These are phyloP conservation scores for Bombus confusus DNA, from an alignment of 1,140 invertebrate species.

Conservation along the genomic window DNA sequence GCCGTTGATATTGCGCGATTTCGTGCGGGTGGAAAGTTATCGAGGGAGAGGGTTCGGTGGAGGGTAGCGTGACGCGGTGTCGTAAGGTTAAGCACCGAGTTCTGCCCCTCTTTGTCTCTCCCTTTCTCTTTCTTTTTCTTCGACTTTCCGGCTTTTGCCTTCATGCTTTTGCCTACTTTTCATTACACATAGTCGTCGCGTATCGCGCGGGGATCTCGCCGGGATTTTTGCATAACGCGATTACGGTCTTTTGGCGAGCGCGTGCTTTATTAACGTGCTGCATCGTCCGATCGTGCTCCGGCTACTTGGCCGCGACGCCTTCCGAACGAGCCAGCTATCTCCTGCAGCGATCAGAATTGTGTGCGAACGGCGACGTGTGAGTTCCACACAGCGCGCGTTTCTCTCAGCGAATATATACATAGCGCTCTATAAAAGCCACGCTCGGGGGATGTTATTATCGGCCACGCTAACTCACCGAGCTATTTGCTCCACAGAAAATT, in stretches of 20 bases:
- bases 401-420: background rate
- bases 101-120: slow-evolving; percentile 6
- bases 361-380: slow-evolving; percentile 31
- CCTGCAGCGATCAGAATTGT: slow-evolving; percentile 33
- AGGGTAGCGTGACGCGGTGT: slow-evolving; percentile 61
- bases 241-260: slow-evolving; percentile 42
- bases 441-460: slow-evolving; percentile 22
- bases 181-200: slow-evolving; percentile 37
- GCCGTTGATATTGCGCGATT: slow-evolving; percentile 58
- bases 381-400: slow-evolving; percentile 11
- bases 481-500: slow-evolving; percentile 1
- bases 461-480: background rate
- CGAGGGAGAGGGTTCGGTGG: slow-evolving; percentile 4
- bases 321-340: slow-evolving; percentile 35
- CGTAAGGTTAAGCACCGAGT: slow-evolving; percentile 65
- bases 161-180: slow-evolving; percentile 53
- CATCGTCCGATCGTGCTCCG: slow-evolving; percentile 26
- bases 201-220: slow-evolving; percentile 44
- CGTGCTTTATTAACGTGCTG: slow-evolving; percentile 47
- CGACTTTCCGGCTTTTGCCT: slow-evolving; percentile 15
- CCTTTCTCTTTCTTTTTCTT: background rate
- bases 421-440: background rate
- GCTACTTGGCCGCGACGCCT: slow-evolving; percentile 36
- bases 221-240: slow-evolving; percentile 54
- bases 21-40: slow-evolving; percentile 61